Base-by-base conservation (phyloP, 2,888 invertebrate genomes). In the Melanargia galathea region DNA sequence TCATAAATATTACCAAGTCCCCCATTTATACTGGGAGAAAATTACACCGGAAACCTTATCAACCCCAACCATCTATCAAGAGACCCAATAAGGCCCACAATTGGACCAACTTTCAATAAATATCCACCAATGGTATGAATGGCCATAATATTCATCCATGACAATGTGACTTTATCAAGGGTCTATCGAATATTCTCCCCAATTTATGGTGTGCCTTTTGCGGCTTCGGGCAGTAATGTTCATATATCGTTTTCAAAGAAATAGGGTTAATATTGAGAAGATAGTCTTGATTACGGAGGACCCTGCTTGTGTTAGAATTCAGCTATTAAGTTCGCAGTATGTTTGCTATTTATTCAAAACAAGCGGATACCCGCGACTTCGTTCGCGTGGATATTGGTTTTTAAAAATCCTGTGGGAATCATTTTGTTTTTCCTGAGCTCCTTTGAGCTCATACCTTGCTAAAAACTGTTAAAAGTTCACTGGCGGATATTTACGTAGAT, bases 121-220 rank as follows among this genome's bases (percentile, higher is more conserved):
- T 84, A 81, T 81, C 79, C 81, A 54, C 63, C 81, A 86, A 87
- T 84, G 86, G 84, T 87, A 87, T 87, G 83, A 84, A 87, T 87
- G 77, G 83, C 80, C 77, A 78, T 84, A 84, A 82, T 81, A 82
- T 78, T 79, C 80, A 80, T 83, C 76, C 75, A 76, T 81, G 83
- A 82, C 85, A 83, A 76, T 77, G 76, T 73, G 81, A 83, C 80
- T 86, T 88, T 87, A 87, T 87, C 83, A 80, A 56, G 63, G 77
- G 78, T 69, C 75, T 76, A 75, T 75, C 77, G 83, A 79, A 86
- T 84, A 86, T 86, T 84, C 83, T 75, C 75, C 75, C 71, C 80
- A 84, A 86, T 87, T 87, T 85, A 88, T 87, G 82, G 82, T 80
- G 71, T 65, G 75, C 80, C 78, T 82, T 82, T 81, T 81, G 83